Percentiles rank a stretch among this genome's conserved stretches.
Evolutionary conservation across 2,888 invertebrate genomes (phyloP).

Genomic region (Malacosoma neustria): DNA sequence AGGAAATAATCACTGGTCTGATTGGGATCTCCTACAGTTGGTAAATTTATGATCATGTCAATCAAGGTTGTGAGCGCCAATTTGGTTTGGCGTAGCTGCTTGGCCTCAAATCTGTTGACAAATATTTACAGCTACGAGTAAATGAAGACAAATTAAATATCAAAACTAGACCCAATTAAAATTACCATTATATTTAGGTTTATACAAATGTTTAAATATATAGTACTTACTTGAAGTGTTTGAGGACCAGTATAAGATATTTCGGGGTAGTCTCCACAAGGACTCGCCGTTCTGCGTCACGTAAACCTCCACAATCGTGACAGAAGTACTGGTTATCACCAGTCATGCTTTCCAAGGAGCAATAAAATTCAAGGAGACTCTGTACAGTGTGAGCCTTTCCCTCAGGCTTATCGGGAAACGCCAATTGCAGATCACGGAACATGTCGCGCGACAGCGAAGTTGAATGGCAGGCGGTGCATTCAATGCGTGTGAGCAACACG

Average conservation of each 20-base stretch:
- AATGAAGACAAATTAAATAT: conserved; percentile 5
- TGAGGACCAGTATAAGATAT: conserved; percentile 85
- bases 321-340: conserved; percentile 90
- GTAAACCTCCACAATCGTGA: conserved; percentile 81
- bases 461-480: conserved; percentile 82
- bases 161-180: background rate
- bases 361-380: conserved; percentile 83
- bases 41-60: conserved; percentile 70
- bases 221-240: conserved; percentile 78
- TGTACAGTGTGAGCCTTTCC: conserved; percentile 79
- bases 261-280: conserved; percentile 82
- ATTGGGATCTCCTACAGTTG: conserved; percentile 43
- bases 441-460: conserved; percentile 84
- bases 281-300: conserved; percentile 80
- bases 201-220: conserved; percentile 2
- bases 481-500: conserved; percentile 81
- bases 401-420: conserved; percentile 78
- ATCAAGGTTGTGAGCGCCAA: conserved; percentile 80
- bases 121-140: too few relatives aligned
- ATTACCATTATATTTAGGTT: conserved; percentile 2
- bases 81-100: conserved; percentile 82
- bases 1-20: conserved; percentile 76
- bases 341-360: conserved; percentile 83
- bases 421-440: conserved; percentile 86
- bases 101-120: conserved; percentile 46